phyloP scores from a whole-genome alignment of 2,888 invertebrate genomes.

The Dichetophora obliterata region DNA sequence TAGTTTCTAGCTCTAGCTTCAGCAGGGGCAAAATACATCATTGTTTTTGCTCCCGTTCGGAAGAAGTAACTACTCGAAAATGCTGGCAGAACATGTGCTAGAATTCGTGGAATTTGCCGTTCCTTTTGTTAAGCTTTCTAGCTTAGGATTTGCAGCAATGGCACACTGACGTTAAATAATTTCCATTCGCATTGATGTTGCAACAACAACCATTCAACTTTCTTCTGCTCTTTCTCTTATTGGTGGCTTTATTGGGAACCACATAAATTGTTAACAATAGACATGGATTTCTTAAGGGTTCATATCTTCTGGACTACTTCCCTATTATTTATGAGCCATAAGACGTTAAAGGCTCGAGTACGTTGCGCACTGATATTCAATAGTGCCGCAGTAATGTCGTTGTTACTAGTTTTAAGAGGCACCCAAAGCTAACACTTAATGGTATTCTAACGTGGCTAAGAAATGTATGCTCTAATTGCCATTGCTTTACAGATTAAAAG shows the following conservation, averaged over 20 bases:
- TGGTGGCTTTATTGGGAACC: background rate
- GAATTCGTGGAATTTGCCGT: conserved; percentile 22
- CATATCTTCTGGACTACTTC: background rate
- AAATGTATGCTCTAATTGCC: background rate
- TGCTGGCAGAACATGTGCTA: background rate
- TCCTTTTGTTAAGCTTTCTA: background rate
- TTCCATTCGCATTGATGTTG: background rate
- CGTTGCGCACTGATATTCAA: too few species aligned
- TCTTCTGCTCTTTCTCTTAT: background rate
- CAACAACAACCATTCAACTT: background rate
- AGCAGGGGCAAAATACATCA: background rate
- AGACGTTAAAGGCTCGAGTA: background rate
- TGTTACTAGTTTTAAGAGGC: too few species aligned
- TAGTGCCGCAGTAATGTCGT: too few species aligned
- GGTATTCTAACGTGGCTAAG: background rate
- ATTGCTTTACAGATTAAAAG: background rate
- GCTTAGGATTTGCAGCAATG: conserved; percentile 7
- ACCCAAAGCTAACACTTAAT: too few species aligned
- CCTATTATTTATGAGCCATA: background rate
- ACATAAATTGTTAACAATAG: conserved; percentile 15
- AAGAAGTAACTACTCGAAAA: background rate
- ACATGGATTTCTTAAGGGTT: background rate
- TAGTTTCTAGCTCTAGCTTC: background rate
- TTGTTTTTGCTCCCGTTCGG: background rate
- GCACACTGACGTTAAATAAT: background rate